Evolutionary conservation across 2,888 invertebrate genomes (phyloP), one percentile per base, ranked within the genome.

Genomic region (Rhamnusium bicolor): DNA sequence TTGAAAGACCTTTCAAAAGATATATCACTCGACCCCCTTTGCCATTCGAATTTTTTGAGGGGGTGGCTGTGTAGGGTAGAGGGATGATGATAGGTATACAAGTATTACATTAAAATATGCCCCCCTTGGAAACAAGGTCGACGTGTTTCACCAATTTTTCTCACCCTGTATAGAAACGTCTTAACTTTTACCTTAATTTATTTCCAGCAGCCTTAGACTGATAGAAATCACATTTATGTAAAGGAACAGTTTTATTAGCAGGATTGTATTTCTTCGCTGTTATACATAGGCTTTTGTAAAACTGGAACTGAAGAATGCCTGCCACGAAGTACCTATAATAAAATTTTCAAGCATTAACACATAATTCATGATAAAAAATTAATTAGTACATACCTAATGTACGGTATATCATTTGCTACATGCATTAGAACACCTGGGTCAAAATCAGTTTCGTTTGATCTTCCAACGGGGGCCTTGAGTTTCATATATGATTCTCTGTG

Each of bases 271-370:
- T 90, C 49, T 92, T 92, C 5, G 94, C 92, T 75, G 88, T 90
- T 71, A 89, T 90, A 83, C 95, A 95, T 49, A 95, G 87, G 1
- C 93, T 91, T 80, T 91, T 89, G 79, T 94, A 92, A 79, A 95
- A 93, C 89, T 95, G 95, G 86, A 95, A 96, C 86, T 95, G 94
- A 29, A 95, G 86, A 14, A 95, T 91, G 82, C 92, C 92, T 10
- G 93, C 92, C 72, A 95, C 90, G 80, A 92, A 88, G 80, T 92
- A 92, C 73, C 92, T 91, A 84, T 63, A 73, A 24, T n/a, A n/a
- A n/a, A n/a, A n/a, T n/a, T n/a, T n/a, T n/a, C n/a, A n/a, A n/a
- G n/a, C n/a, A n/a, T n/a, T n/a, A n/a, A n/a, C n/a, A n/a, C n/a
- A n/a, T n/a, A n/a, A n/a, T n/a, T n/a, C n/a, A n/a, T n/a, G n/a